These are phyloP conservation scores for Nomada fabriciana DNA, from an alignment of 2,888 invertebrate species.

Conservation along the genomic window DNA sequence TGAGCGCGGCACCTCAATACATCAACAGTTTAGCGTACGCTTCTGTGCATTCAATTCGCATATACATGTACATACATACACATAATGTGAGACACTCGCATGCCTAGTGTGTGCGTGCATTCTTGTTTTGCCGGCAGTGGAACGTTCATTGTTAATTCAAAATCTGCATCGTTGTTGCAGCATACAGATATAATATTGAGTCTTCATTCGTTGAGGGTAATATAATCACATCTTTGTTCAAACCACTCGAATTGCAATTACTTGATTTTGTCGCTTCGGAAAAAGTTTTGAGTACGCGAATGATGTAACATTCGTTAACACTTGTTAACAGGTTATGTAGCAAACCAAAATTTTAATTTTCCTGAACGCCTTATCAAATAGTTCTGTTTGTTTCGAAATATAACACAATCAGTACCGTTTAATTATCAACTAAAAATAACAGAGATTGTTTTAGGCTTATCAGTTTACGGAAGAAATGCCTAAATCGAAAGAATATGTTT, in stretches of 20 bases:
- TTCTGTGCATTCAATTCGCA: no score
- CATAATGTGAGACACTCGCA: no score
- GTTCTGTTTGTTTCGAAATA: neutral
- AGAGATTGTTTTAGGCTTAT: constrained; percentile 4
- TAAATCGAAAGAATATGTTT: constrained; percentile 79
- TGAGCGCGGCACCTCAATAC: no score
- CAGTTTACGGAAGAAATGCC: constrained; percentile 73
- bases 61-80: no score
- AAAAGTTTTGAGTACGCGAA: neutral
- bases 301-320: neutral
- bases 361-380: neutral
- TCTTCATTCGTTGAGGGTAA: neutral
- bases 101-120: no score
- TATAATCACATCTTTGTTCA: neutral
- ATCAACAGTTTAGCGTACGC: no score
- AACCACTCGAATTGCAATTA: no score
- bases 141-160: neutral
- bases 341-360: neutral
- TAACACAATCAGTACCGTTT: neutral
- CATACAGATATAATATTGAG: neutral
- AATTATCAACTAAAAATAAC: neutral
- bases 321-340: constrained; percentile 1
- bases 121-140: no score
- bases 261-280: no score
- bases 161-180: neutral